Evolutionary conservation across 2,113 vertebrate genomes (phyloP).

Genomic region (Sterrhoptilus dennistouni): DNA sequence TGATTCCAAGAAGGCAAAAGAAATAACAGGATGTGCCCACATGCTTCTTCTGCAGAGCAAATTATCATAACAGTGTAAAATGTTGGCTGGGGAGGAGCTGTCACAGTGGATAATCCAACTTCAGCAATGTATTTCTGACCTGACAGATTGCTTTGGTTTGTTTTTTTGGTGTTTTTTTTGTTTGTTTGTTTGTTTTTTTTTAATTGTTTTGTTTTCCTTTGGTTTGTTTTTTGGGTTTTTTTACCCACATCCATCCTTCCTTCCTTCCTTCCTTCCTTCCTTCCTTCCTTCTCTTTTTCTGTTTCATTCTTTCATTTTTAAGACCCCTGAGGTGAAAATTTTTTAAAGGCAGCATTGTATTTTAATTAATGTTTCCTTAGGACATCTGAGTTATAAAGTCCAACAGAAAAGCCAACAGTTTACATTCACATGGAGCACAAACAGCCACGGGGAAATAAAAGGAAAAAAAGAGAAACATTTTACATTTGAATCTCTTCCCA

Average conservation of each 20-base stretch:
- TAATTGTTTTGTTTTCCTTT: background rate
- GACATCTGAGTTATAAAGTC: background rate
- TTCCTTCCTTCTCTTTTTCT: accelerated
- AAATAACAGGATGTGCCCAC: background rate
- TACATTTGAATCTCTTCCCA: background rate
- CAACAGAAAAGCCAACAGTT: background rate
- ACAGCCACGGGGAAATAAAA: background rate
- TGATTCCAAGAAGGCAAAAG: background rate
- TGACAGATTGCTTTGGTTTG: background rate
- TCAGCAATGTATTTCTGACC: background rate
- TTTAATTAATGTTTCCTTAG: background rate
- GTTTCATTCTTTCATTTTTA: background rate
- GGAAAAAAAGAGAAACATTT: accelerated
- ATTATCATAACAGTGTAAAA: conserved; percentile 24
- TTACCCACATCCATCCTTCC: too few species aligned
- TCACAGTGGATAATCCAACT: background rate
- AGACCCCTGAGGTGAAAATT: accelerated
- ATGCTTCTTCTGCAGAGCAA: background rate
- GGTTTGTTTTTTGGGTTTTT: too few species aligned
- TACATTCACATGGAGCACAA: background rate
- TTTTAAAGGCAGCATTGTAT: background rate
- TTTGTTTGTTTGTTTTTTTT: too few species aligned
- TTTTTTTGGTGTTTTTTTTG: too few species aligned
- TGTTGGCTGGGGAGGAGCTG: background rate
- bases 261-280: background rate